phyloP scores from a whole-genome alignment of 1,140 invertebrate genomes.

The Tetragonula clypearis region DNA sequence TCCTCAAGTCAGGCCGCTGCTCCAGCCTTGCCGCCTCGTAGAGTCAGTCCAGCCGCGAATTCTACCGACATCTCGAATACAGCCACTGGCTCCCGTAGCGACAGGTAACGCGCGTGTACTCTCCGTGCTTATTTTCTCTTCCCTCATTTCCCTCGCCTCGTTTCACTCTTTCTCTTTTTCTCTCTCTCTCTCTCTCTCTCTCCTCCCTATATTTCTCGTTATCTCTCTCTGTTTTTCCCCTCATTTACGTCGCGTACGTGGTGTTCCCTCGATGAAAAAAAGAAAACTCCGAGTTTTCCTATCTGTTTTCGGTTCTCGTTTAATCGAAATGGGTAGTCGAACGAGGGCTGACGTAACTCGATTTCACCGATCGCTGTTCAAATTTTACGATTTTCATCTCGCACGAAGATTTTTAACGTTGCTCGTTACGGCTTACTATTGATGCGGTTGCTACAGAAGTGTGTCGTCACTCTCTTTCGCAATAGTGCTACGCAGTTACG shows the following conservation, averaged over 20 bases:
- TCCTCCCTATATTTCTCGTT: neutral
- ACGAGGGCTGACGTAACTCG: neutral
- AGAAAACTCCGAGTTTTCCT: neutral
- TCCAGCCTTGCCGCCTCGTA: constrained; percentile 73
- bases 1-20: constrained; percentile 71
- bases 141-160: too few species aligned
- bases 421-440: too few species aligned
- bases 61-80: constrained; percentile 72
- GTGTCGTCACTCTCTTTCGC: neutral
- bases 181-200: neutral
- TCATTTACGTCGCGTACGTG: neutral
- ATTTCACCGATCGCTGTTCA: constrained; percentile 1
- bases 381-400: constrained; percentile 7
- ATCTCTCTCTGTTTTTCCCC: neutral
- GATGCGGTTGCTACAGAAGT: too few species aligned
- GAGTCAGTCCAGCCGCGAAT: constrained; percentile 77
- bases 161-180: neutral
- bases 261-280: neutral
- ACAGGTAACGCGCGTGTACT: constrained; percentile 67
- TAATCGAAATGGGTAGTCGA: too few species aligned
- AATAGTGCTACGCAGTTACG: neutral
- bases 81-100: constrained; percentile 60
- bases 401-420: neutral
- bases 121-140: neutral
- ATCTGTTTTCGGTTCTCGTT: too few species aligned